Base-by-base conservation (phyloP, 1,140 invertebrate genomes). In the Hormaphis cornu region DNA sequence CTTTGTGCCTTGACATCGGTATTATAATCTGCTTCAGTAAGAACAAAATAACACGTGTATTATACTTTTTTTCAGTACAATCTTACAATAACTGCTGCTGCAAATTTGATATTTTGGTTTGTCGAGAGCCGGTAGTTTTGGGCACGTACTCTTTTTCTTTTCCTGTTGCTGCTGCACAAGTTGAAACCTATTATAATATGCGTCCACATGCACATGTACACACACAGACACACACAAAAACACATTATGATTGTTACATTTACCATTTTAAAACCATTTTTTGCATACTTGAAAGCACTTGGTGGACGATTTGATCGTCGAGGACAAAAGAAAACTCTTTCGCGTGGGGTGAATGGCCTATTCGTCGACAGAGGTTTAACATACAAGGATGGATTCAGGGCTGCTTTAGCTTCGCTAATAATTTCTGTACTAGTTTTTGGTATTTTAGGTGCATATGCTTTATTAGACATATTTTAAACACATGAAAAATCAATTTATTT, bases 271-370 rank as follows among this genome's bases (percentile, higher is more conserved):
- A 40, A 24, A 24, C 54, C 3, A 24, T 3, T 40, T 24, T 40
- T 35, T 20, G 22, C 24, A 50, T 70, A 66, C 61, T 66, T 66
- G 33, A 66, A 33, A 48, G 28, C 44, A 50, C 61, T 72, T 42
- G 40, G 40, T 20, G 90, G 89, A 70, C 90, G 83, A 24, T 82
- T 78, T 72, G 80, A 74, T 54, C 78, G 76, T 33, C 81, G 79
- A 30, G 76, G 81, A 52, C 86, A 86, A 78, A 88, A 87, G 10
- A 90, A 79, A 4, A 85, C 83, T 53, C 89, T 79, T 66, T 90
- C 88, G 26, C 86, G 80, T 8, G 89, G 89, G 10, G 90, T 92
- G 74, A 88, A 90, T 4, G 90, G 90, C 30, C 90, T 80, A 70
- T 87, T 83, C 1, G 88, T 90, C 74, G 85, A 83, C 42, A 89